Evolutionary conservation across 1,140 invertebrate genomes (phyloP).

Genomic region (Drosophila prosaltans): DNA sequence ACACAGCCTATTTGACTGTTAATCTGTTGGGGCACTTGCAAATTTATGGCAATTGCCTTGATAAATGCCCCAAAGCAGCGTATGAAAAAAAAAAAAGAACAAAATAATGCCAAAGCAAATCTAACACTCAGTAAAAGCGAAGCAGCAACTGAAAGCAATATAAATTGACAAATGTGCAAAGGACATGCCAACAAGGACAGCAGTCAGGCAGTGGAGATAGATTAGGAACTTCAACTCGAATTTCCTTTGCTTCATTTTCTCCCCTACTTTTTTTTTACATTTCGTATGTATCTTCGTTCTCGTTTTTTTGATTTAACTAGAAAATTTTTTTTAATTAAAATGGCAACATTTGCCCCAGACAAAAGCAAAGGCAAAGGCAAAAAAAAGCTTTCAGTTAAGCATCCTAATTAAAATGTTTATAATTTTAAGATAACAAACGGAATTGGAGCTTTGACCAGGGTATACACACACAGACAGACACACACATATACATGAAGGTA

Average conservation of each 20-base stretch:
- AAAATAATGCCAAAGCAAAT: slow-evolving; percentile 24
- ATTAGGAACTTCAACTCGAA: slow-evolving; percentile 8
- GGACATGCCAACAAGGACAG: slow-evolving; percentile 38
- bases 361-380: slow-evolving; percentile 32
- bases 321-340: slow-evolving; percentile 71
- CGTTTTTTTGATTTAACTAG: slow-evolving; percentile 27
- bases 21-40: slow-evolving; percentile 69
- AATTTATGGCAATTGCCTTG: slow-evolving; percentile 72
- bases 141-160: slow-evolving; percentile 50
- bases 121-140: slow-evolving; percentile 7
- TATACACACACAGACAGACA: slow-evolving; percentile 8
- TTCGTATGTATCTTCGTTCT: not conserved
- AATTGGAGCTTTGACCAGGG: slow-evolving; percentile 36
- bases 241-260: not conserved
- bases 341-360: slow-evolving; percentile 32
- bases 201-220: slow-evolving; percentile 20
- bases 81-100: not conserved
- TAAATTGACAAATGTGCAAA: slow-evolving; percentile 62
- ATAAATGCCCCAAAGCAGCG: slow-evolving; percentile 48
- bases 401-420: slow-evolving; percentile 67
- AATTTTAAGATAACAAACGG: slow-evolving; percentile 63
- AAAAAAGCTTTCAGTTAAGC: slow-evolving; percentile 27
- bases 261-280: slow-evolving; percentile 1
- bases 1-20: slow-evolving; percentile 59
- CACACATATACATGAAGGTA: slow-evolving; percentile 4